Evolutionary conservation across 2,113 vertebrate genomes (phyloP).

Genomic region (Recurvirostra avosetta): DNA sequence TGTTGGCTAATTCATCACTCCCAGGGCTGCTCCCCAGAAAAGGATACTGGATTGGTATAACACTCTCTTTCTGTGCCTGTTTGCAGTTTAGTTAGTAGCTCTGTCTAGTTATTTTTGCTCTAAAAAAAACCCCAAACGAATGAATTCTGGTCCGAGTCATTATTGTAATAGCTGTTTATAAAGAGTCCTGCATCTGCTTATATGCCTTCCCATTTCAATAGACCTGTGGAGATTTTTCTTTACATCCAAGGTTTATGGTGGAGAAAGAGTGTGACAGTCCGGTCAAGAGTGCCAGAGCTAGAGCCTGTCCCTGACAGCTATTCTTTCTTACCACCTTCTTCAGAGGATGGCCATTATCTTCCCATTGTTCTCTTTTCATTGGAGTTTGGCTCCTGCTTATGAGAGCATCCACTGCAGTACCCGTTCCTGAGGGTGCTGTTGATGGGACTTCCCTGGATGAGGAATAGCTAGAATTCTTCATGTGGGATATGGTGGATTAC

Average conservation of each 20-base stretch:
- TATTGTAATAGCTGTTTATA: not conserved
- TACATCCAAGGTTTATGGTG: not conserved
- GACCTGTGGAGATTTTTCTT: not conserved
- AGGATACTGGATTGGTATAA: not conserved
- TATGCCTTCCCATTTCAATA: not conserved
- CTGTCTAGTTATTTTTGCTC: not conserved
- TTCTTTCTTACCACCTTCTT: not conserved
- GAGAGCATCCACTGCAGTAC: not conserved
- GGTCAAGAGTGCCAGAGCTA: not conserved
- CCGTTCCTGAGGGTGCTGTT: accelerated
- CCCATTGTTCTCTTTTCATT: not conserved
- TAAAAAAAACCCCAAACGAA: not conserved
- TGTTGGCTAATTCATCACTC: not conserved
- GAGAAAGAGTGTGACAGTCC: not conserved
- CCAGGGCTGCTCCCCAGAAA: not conserved
- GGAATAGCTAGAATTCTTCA: not conserved
- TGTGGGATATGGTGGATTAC: not conserved
- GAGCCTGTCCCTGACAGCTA: not conserved
- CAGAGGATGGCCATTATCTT: not conserved
- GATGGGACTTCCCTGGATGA: not conserved
- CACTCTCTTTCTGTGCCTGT: not conserved
- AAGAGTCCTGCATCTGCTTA: not conserved
- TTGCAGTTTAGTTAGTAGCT: not conserved
- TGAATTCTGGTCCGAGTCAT: not conserved
- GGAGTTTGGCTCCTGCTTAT: not conserved